Evolutionary conservation across 2,888 invertebrate genomes (phyloP), one percentile per base, ranked within the genome.

Genomic region (Gymnocheta viridis): DNA sequence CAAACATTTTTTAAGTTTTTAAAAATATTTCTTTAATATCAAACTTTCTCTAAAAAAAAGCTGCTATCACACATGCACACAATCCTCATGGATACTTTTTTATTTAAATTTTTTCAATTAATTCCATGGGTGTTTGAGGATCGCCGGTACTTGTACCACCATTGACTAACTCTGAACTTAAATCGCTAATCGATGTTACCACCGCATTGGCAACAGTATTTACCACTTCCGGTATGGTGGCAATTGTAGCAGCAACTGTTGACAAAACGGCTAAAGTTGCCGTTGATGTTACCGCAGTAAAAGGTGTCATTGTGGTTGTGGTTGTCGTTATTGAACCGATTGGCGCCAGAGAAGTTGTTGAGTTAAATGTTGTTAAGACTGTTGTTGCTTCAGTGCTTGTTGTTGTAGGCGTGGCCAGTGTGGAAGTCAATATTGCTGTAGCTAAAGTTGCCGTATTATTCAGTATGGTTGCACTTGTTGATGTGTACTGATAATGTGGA

Each of bases 61-160:
- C n/a, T n/a, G n/a, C 67, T 78, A 60, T 76, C 74, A 76, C 74
- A 76, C 74, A 69, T 62, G 27, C 66, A 58, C 49, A 58, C 44
- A 47, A 70, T 24, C 14, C 1, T 14, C 44, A 29, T 12, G 22
- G 29, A n/a, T 24, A 35, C 6, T 38, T 7, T 47, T 10, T n/a
- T 41, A 51, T 76, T 82, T 82, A 82, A 72, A 85, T 79, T 54
- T 85, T 85, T 54, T 82, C 79, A 85, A 90, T 73, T 51, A 90
- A 79, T 19, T 90, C 90, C 29, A 88, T 87, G 0, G 90, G 89
- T 14, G 90, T 90, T 82, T 90, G 90, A 0, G 90, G 90, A 87
- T 90, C 90, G 9, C 88, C 89, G 27, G 90, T 90, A 81, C 89
- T 89, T 51, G 84, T 82, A 47, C 82, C 82, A 60, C 80, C 79